Base-by-base conservation (phyloP, 2,113 vertebrate species). In the Budorcas taxicolor region DNA sequence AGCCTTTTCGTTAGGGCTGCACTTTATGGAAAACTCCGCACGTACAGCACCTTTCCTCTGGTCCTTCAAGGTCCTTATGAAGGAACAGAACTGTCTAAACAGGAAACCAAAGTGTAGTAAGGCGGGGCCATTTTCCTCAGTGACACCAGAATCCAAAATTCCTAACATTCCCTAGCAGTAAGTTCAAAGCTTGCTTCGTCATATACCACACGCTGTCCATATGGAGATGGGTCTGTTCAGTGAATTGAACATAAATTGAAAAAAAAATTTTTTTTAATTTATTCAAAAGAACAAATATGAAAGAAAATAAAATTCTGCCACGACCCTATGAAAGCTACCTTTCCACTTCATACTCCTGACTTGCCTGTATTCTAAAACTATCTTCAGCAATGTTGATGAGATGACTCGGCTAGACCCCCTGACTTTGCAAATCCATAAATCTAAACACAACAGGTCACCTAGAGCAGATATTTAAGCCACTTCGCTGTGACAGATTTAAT, bases 51-150 rank as follows among this genome's bases (percentile, higher is more conserved):
- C 88, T 95, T 87, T 93, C 84, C 29, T 97, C 55, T 64, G 58
- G 64, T 27, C 40, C 36, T 57, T 90, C 91, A 36, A 71, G 47
- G 19, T 90, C 71, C 64, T 95, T 91, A 74, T 81, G 33, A 97
- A 96, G 80, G 58, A 97, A 82, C 53, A 88, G 81, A 93, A 96
- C 40, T 96, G 95, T 93, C 82, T 97, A 60, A 98, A 89, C 62
- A 97, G 95, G 91, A 94, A 94, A 89, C 58, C 14, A 87, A 87
- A 90, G 13, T 15, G 16, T 43, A 84, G 21, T 89, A 47, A 97
- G 97, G 92, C 0, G 11, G 88, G 33, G 82, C 62, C 45, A 67
- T 90, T 58, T 89, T 93, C 86, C 64, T 92, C 40, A 29, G 19
- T 96, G 87, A 92, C 53, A 92, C 27, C 5, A 95, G 58, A 91